Base-by-base conservation (phyloP, 2,888 invertebrate genomes). In the Euclidia mi region DNA sequence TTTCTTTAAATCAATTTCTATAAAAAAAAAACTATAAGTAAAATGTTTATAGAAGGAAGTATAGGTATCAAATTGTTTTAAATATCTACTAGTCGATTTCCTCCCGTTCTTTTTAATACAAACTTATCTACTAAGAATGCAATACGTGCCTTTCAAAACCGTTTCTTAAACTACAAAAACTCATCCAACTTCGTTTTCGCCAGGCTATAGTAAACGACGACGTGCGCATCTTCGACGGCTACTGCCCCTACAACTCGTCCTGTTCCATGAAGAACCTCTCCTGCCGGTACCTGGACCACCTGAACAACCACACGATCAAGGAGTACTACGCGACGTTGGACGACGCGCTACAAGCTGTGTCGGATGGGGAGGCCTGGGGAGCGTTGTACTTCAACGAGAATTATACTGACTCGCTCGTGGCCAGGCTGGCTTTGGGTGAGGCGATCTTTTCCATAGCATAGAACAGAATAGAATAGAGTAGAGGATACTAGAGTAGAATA, bases 351-450 rank as follows among this genome's bases (percentile, higher is more conserved):
- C 87, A 95, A 25, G 97, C 97, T 0, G 98, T 98, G 0, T 91
- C 95, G 29, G 89, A 88, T 1, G 99, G 98, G 0, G 94, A 97
- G 17, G 97, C 97, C 0, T 99, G 99, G 98, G 98, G 98, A 1
- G 97, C 97, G 6, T 87, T 99, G 3, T 97, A 97, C 82, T 98
- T 99, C 79, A 97, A 98, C 17, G 97, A 97, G 78, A 98, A 98
- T 84, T 99, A 98, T 77, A 98, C 98, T 0, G 97, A 97, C 64
- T 97, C 98, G 0, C 95, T 98, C 25, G 96, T 98, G 0, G 98
- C 98, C 0, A 95, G 98, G 69, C 96, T 98, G 89, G 96, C 96
- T 20, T 90, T 98, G 64, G 81, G 82, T 81, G 43, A 62, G n/a
- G n/a, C n/a, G n/a, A n/a, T n/a, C n/a, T n/a, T n/a, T n/a, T n/a